These are phyloP conservation scores for Drosophila mojavensis DNA, from an alignment of 1,140 invertebrate genomes.

Conservation along the genomic window DNA sequence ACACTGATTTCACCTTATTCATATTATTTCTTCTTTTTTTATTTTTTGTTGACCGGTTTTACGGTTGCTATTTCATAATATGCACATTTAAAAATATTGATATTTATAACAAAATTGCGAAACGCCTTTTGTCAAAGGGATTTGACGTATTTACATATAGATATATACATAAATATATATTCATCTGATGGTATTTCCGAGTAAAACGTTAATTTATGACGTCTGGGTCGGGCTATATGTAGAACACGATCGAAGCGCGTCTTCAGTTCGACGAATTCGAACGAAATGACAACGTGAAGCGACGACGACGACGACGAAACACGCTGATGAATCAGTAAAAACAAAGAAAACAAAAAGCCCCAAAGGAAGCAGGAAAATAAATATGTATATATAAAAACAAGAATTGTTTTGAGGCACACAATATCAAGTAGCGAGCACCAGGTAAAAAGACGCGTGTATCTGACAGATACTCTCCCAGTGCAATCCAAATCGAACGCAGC, in stretches of 20 bases:
- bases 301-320: background rate
- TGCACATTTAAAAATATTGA: conserved; percentile 21
- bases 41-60: conserved; percentile 29
- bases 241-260: conserved; percentile 63
- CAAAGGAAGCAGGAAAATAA: conserved; percentile 6
- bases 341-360: conserved; percentile 23
- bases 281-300: background rate
- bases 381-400: conserved; percentile 33
- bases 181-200: conserved; percentile 8
- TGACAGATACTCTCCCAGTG: conserved; percentile 42
- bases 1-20: conserved; percentile 50
- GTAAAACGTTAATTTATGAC: conserved; percentile 44
- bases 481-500: conserved; percentile 34
- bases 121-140: conserved; percentile 10
- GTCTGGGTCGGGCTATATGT: conserved; percentile 33
- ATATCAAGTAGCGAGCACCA: background rate
- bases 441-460: conserved; percentile 45
- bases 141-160: background rate
- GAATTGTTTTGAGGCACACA: conserved; percentile 16
- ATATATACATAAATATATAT: background rate
- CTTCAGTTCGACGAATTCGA: conserved; percentile 28
- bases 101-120: conserved; percentile 17
- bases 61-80: conserved; percentile 61
- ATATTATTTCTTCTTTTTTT: conserved; percentile 4
- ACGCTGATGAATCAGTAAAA: conserved; percentile 37